These are phyloP conservation scores for Austrofundulus limnaeus DNA, from an alignment of 2,113 vertebrate genomes.

Conservation along the genomic window DNA sequence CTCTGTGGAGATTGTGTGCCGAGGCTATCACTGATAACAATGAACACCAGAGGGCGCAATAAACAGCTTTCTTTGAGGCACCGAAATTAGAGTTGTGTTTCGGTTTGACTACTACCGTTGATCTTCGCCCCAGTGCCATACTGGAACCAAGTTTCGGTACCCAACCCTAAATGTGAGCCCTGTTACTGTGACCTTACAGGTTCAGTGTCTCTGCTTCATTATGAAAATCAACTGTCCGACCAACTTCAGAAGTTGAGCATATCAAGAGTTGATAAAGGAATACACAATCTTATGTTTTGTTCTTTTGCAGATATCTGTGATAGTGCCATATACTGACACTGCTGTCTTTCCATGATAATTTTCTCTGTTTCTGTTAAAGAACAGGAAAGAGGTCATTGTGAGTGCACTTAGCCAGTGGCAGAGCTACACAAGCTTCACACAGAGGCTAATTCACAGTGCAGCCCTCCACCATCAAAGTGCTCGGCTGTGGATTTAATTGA, in stretches of 20 bases:
- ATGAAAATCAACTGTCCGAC: conserved; percentile 1
- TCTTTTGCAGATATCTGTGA: conserved; percentile 9
- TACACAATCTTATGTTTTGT: conserved; percentile 4
- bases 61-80: too few relatives aligned
- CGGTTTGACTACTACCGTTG: too few relatives aligned
- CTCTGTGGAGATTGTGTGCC: too few relatives aligned
- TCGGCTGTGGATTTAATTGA: conserved; percentile 70
- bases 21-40: too few relatives aligned
- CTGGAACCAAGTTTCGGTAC: too few relatives aligned
- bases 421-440: conserved; percentile 58
- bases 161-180: background rate
- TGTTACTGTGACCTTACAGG: conserved; percentile 10
- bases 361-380: conserved; percentile 45
- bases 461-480: conserved; percentile 62
- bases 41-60: too few relatives aligned
- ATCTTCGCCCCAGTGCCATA: too few relatives aligned
- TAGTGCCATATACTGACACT: conserved; percentile 12
- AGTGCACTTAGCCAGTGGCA: conserved; percentile 65
- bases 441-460: conserved; percentile 60
- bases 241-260: background rate
- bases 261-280: conserved; percentile 21
- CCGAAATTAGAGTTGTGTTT: too few relatives aligned
- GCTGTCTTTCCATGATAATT: conserved; percentile 42
- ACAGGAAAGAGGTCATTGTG: conserved; percentile 55
- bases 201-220: background rate